Percentiles rank a stretch among this genome's conserved stretches.
These are phyloP conservation scores for Tubulanus polymorphus DNA, from an alignment of 2,888 invertebrate species.

Conservation along the genomic window DNA sequence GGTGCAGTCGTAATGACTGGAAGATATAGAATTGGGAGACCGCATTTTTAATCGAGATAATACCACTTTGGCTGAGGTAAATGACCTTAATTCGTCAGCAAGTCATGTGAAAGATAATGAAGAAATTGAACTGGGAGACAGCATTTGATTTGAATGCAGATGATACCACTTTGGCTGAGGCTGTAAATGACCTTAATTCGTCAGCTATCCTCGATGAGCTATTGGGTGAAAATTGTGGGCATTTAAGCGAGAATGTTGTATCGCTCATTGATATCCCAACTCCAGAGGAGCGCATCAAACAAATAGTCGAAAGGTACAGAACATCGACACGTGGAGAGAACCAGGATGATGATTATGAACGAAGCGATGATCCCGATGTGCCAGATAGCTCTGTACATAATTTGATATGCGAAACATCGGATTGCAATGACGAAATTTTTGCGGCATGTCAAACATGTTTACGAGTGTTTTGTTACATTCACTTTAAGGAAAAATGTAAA, in stretches of 20 bases:
- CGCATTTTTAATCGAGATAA: not conserved
- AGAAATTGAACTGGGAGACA: not conserved
- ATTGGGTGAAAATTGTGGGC: not conserved
- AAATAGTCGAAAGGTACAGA: not conserved
- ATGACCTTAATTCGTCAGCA: not conserved
- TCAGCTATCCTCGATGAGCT: not conserved
- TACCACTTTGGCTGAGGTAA: not conserved
- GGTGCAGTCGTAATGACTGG: not conserved
- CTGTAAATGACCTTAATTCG: not conserved
- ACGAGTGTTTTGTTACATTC: not conserved
- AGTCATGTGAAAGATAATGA: too few relatives aligned
- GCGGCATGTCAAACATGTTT: not conserved
- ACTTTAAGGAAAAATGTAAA: not conserved
- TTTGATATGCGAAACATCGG: not conserved
- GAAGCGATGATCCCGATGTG: not conserved
- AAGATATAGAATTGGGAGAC: not conserved
- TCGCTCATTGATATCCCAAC: not conserved
- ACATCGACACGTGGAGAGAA: not conserved
- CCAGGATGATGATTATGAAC: not conserved
- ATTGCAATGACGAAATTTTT: not conserved
- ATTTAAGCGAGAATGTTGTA: not conserved
- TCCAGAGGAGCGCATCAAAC: not conserved
- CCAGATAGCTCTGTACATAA: not conserved
- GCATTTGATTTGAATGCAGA: not conserved
- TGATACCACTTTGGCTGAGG: not conserved